These are phyloP conservation scores for Gracilinanus agilis DNA, from an alignment of 2,113 vertebrate genomes.

Conservation along the genomic window DNA sequence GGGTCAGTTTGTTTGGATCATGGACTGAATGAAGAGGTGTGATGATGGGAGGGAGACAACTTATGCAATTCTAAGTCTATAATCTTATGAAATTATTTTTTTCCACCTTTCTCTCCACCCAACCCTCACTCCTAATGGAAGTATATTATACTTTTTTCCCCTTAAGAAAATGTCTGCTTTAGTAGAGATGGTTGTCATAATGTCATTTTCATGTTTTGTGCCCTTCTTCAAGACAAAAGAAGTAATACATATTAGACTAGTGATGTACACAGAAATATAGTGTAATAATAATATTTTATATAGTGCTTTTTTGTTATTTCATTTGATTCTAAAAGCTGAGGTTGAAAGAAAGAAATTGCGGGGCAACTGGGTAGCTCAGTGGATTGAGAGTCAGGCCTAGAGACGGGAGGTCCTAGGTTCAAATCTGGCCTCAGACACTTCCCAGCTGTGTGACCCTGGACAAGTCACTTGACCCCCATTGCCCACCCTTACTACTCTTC, in stretches of 20 bases:
- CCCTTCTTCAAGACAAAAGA: conserved; percentile 20
- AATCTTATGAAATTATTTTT: background rate
- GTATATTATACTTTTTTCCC: background rate
- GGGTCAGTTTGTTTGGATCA: background rate
- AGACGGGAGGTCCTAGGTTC: no score
- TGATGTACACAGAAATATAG: background rate
- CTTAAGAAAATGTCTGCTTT: background rate
- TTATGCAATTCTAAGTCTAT: background rate
- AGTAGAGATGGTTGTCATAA: background rate
- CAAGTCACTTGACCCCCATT: no score
- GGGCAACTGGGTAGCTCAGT: no score
- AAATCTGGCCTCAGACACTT: no score
- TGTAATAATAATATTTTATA: background rate
- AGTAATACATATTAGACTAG: background rate
- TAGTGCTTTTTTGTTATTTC: background rate
- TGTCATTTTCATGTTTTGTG: background rate
- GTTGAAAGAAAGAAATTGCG: background rate
- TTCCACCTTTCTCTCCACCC: background rate
- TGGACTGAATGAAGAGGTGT: background rate
- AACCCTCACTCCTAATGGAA: background rate
- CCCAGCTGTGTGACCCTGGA: no score
- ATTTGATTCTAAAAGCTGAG: background rate
- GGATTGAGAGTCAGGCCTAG: no score
- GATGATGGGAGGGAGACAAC: background rate
- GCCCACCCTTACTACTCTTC: no score